These are phyloP conservation scores for Apteryx mantelli DNA, from an alignment of 2,113 vertebrate species.

Conservation along the genomic window DNA sequence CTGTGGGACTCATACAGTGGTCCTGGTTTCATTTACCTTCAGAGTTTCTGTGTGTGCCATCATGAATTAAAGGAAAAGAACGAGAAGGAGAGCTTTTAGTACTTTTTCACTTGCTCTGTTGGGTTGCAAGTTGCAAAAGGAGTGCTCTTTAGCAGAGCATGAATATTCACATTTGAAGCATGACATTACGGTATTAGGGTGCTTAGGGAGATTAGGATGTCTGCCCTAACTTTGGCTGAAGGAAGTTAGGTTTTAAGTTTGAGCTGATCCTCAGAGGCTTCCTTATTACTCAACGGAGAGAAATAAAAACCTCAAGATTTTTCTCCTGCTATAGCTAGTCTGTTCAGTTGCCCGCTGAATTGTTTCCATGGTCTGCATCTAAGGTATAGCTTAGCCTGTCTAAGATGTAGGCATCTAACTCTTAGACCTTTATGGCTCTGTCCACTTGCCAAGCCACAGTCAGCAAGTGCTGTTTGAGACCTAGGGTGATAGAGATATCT, in stretches of 20 bases:
- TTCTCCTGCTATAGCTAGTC: not conserved
- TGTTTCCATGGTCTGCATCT: not conserved
- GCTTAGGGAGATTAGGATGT: not conserved
- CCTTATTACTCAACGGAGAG: not conserved
- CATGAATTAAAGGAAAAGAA: not conserved
- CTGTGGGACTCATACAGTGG: not conserved
- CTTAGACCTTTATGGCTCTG: not conserved
- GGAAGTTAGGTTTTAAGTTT: not conserved
- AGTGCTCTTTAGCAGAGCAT: not conserved
- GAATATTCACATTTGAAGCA: not conserved
- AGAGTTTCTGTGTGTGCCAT: not conserved
- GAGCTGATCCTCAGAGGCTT: not conserved
- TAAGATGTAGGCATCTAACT: not conserved
- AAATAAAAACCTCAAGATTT: not conserved
- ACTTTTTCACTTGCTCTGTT: not conserved
- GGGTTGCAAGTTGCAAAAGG: not conserved
- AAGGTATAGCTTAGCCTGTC: not conserved
- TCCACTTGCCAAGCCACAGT: not conserved
- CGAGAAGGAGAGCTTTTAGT: not conserved
- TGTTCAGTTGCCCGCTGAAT: not conserved
- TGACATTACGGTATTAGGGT: rapidly evolving
- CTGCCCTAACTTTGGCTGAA: not conserved
- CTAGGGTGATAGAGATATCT: not conserved
- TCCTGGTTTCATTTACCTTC: not conserved
- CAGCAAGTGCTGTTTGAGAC: not conserved